A percentile compares a stretch with the other conserved stretches of the same genome.
These are phyloP conservation scores for Baccha elongata DNA, from an alignment of 2,888 invertebrate species.

Conservation along the genomic window DNA sequence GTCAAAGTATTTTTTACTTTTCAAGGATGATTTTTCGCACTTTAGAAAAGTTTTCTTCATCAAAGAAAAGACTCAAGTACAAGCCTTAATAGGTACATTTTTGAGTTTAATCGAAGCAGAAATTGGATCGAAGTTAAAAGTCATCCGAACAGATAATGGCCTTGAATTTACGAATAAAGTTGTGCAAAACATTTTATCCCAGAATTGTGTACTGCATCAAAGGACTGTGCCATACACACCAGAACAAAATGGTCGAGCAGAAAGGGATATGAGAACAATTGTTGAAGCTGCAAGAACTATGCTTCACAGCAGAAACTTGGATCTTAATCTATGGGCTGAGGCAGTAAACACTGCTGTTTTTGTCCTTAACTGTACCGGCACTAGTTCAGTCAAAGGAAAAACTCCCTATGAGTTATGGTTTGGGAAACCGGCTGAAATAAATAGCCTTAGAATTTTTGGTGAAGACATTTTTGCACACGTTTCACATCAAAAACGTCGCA, in stretches of 20 bases:
- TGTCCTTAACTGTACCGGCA: too few relatives aligned
- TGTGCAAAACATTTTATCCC: neutral
- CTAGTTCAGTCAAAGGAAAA: too few relatives aligned
- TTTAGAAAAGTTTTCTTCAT: conserved; percentile 6
- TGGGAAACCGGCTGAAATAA: too few relatives aligned
- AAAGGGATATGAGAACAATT: conserved; percentile 16
- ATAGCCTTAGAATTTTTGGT: too few relatives aligned
- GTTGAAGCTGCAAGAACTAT: too few relatives aligned
- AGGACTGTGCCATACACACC: neutral
- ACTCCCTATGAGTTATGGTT: too few relatives aligned
- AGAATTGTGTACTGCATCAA: neutral
- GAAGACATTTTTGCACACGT: too few relatives aligned
- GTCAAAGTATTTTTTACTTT: neutral
- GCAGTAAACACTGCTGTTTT: too few relatives aligned
- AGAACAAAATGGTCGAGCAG: conserved; percentile 1
- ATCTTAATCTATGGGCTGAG: too few relatives aligned
- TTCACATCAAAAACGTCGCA: too few relatives aligned
- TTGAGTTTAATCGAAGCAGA: neutral
- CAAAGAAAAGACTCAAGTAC: conserved; percentile 5
- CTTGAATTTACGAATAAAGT: neutral
- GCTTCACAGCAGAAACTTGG: too few relatives aligned
- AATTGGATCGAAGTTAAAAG: neutral
- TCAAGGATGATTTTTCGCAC: too few relatives aligned
- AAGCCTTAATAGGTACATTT: neutral
- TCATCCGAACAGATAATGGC: neutral